phyloP scores from a whole-genome alignment of 2,797 vertebrate genomes.

The Pristis pectinata region DNA sequence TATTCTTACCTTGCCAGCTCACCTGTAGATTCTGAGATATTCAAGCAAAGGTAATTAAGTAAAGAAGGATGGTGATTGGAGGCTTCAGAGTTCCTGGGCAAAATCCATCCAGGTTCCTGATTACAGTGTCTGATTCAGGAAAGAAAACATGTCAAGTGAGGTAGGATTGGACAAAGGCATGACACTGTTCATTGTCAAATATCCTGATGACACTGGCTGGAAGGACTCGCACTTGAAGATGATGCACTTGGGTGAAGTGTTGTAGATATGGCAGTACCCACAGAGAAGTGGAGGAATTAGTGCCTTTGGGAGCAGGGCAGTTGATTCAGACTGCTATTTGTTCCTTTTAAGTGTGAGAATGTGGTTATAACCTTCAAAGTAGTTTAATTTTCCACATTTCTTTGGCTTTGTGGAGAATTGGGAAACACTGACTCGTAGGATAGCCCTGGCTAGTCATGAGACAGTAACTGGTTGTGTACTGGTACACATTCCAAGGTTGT shows the following conservation, averaged over 20 bases:
- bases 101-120: background rate
- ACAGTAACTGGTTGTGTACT: background rate
- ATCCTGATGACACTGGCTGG: background rate
- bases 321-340: background rate
- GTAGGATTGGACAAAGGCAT: background rate
- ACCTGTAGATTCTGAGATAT: too few relatives aligned
- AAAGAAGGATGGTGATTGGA: background rate
- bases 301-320: background rate
- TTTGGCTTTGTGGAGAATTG: background rate
- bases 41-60: too few relatives aligned
- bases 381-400: background rate
- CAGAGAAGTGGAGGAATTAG: background rate
- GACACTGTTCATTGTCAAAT: background rate
- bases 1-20: too few relatives aligned
- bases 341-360: background rate
- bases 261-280: background rate
- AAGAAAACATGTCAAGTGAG: background rate
- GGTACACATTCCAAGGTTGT: background rate
- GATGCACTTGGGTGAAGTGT: background rate
- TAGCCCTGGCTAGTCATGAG: background rate
- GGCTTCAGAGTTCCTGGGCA: background rate
- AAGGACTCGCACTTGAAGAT: background rate
- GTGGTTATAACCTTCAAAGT: background rate
- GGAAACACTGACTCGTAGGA: background rate
- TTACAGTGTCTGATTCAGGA: background rate